Percentiles rank a stretch among this genome's conserved stretches.
These are phyloP conservation scores for Rousettus leschenaultii DNA, from an alignment of 2,113 vertebrate species.

Conservation along the genomic window DNA sequence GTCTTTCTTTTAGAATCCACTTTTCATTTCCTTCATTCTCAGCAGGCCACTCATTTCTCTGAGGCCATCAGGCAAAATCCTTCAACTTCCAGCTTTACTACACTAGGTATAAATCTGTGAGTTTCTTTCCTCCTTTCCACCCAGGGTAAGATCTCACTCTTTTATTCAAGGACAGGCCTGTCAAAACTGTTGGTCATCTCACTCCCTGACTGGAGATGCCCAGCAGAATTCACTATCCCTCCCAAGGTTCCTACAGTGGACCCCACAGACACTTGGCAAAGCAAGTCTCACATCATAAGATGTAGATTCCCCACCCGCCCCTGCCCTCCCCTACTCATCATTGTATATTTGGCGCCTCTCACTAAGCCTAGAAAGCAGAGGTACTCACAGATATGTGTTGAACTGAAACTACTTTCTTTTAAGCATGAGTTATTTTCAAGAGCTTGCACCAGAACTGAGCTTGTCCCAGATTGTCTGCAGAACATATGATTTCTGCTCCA, in stretches of 20 bases:
- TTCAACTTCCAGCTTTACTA: neutral
- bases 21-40: neutral
- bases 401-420: neutral
- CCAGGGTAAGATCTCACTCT: neutral
- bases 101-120: neutral
- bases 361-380: neutral
- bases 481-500: constrained; percentile 56
- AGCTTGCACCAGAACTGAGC: constrained; percentile 32
- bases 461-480: constrained; percentile 62
- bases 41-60: neutral
- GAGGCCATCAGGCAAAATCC: neutral
- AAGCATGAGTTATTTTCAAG: constrained; percentile 55
- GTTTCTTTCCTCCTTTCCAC: neutral
- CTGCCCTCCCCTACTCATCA: neutral
- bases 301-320: neutral
- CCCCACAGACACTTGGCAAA: neutral
- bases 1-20: neutral
- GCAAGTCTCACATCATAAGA: neutral
- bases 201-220: neutral
- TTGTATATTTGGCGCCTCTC: neutral
- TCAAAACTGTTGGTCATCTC: neutral
- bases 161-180: neutral
- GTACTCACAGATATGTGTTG: neutral
- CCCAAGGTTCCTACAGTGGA: neutral
- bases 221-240: neutral